Evolutionary conservation across 2,113 vertebrate genomes (phyloP).

Genomic region (Platysternon megacephalum): DNA sequence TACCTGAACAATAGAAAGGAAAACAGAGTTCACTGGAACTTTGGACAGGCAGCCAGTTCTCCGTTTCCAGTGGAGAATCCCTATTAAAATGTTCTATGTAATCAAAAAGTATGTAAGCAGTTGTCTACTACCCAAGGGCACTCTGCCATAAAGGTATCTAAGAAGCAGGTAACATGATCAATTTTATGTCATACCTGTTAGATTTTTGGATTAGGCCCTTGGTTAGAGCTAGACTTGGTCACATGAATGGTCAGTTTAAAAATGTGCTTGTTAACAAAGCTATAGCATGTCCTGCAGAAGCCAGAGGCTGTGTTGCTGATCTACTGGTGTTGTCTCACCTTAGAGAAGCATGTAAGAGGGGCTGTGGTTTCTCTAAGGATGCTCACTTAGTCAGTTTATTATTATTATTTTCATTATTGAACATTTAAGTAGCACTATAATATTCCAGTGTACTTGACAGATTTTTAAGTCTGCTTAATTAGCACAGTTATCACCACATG

Average conservation of each 20-base stretch:
- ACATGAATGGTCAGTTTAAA: not conserved
- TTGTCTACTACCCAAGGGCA: not conserved
- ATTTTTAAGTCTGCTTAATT: slow-evolving; percentile 48
- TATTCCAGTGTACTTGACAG: slow-evolving; percentile 44
- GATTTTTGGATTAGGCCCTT: not conserved
- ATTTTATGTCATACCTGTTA: not conserved
- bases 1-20: not conserved
- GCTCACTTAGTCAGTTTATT: slow-evolving; percentile 8
- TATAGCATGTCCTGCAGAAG: not conserved
- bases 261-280: not conserved
- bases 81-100: not conserved
- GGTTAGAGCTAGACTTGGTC: not conserved
- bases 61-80: not conserved
- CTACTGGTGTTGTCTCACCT: not conserved
- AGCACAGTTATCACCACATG: slow-evolving; percentile 12
- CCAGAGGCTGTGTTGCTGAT: not conserved
- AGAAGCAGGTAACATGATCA: accelerated
- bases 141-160: accelerated
- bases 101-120: not conserved
- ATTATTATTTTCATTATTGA: slow-evolving; percentile 52
- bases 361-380: not conserved
- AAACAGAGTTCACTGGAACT: not conserved
- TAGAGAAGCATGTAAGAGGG: not conserved
- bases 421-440: slow-evolving; percentile 41
- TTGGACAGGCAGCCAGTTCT: not conserved